Conservation (phyloP, 2,888 invertebrate genomes). For the Ptilodon capucinus region DNA sequence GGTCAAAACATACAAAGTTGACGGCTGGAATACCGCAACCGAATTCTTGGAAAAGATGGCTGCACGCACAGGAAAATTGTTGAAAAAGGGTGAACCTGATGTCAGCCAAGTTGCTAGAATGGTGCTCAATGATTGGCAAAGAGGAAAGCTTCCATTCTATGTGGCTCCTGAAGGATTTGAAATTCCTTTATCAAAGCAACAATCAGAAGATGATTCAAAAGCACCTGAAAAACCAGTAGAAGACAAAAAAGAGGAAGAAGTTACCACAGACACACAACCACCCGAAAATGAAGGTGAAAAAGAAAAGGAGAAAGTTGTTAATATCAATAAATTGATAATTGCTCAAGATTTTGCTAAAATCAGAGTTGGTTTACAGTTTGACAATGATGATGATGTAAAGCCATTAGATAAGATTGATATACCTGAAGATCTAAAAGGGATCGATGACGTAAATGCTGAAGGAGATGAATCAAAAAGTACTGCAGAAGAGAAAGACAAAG, state of each 20-base stretch:
- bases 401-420: slow-evolving; percentile 78
- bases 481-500: slow-evolving; percentile 44
- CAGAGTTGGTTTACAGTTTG: slow-evolving; percentile 87
- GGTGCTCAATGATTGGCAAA: slow-evolving; percentile 99
- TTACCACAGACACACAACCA: slow-evolving; percentile 50
- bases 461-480: slow-evolving; percentile 46
- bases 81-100: slow-evolving; percentile 99
- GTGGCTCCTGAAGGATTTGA: slow-evolving; percentile 93
- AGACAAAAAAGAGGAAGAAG: slow-evolving; percentile 46
- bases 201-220: slow-evolving; percentile 40
- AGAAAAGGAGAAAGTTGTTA: slow-evolving; percentile 54
- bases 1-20: slow-evolving; percentile 93
- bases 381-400: slow-evolving; percentile 84
- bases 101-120: slow-evolving; percentile 93
- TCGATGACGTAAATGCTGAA: slow-evolving; percentile 64
- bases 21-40: slow-evolving; percentile 89
- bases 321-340: slow-evolving; percentile 76
- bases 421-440: slow-evolving; percentile 67
- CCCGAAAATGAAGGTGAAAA: slow-evolving; percentile 42
- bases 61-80: slow-evolving; percentile 91
- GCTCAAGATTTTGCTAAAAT: slow-evolving; percentile 93
- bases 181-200: slow-evolving; percentile 82
- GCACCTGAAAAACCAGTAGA: slow-evolving; percentile 28
- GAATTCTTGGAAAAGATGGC: slow-evolving; percentile 97
- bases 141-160: slow-evolving; percentile 98